Base-by-base conservation (phyloP, 1,140 invertebrate species). In the Euglossa dilemma region DNA sequence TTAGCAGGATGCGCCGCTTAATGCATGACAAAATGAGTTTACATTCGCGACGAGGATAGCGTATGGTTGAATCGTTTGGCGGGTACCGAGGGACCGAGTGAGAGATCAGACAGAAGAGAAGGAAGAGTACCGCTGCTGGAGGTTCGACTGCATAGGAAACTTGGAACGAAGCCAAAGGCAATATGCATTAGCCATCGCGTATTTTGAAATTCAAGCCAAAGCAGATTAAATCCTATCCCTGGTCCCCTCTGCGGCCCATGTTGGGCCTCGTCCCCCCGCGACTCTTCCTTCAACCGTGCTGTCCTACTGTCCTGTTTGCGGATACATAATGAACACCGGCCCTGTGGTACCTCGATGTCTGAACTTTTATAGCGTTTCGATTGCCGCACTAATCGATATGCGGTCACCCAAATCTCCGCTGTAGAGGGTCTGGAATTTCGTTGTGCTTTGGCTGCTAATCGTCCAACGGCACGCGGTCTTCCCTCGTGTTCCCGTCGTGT, bases 21-120 rank as follows among this genome's bases (percentile, higher is more conserved):
- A 88, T 91, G 83, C 86, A 90, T 86, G 90, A 90, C 89, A 91
- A 92, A 91, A 92, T 91, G 91, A 91, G 86, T 92, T 92, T 90
- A 91, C 90, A 91, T 91, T 90, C 80, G 85, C 80, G 85, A 84
- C 83, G 67, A 76, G 76, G 59, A 76, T 74, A 43, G 84, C 73
- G 57, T n/a, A 36, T 36, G 12, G 52, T 43, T 12, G 25, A 61
- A 54, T 45, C 71, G 80, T 81, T 86, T 73, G 69, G 50, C 57
- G 77, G 36, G 47, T 71, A 25, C 56, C 64, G 59, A 54, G 56
- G 28, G 43, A 28, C 47, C 61, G 64, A 61, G 59, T 20, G 59
- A 56, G 47, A 59, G 63, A 84, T 63, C 67, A 25, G 47, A 57
- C 16, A 23, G 57, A 43, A 23, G 56, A 9, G 25, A 12, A 47